phyloP scores from a whole-genome alignment of 23 tunicate genomes.

The Diplosoma virens region DNA sequence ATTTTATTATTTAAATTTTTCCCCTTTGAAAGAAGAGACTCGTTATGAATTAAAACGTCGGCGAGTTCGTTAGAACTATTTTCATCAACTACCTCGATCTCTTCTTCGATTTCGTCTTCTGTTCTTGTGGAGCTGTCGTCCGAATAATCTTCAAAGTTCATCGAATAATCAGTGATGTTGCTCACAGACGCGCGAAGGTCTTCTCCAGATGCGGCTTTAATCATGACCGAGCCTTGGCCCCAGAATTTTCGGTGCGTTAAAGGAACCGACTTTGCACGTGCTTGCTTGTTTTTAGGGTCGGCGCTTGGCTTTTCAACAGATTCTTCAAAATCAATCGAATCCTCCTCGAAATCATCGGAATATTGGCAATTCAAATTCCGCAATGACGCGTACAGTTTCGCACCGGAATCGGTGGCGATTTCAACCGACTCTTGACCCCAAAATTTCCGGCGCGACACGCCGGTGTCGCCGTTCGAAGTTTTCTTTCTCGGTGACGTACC shows the following conservation, averaged over 20 bases:
- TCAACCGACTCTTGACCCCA: conserved; percentile 65
- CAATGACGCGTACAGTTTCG: conserved; percentile 6
- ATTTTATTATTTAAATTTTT: too few species aligned
- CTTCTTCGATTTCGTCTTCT: conserved; percentile 11
- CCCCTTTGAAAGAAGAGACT: too few species aligned
- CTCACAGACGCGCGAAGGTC: conserved; percentile 26
- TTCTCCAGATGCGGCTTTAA: conserved; percentile 54
- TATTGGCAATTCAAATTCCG: conserved; percentile 12
- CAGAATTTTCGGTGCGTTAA: conserved; percentile 63
- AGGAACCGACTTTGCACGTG: conserved; percentile 46
- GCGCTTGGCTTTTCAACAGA: neutral
- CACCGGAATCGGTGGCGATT: conserved; percentile 32
- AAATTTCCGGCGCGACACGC: conserved; percentile 22
- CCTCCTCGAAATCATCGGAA: conserved; percentile 56
- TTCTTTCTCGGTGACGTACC: neutral
- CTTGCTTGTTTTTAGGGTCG: neutral
- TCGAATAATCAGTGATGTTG: conserved; percentile 29
- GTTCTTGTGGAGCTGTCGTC: neutral
- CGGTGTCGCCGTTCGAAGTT: conserved; percentile 19
- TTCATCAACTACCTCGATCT: neutral
- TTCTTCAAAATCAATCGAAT: conserved; percentile 42
- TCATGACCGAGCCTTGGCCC: conserved; percentile 73
- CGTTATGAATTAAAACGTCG: too few species aligned
- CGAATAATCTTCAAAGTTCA: conserved; percentile 34
- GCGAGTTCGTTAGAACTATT: neutral